Evolutionary conservation across 2,797 vertebrate species (phyloP).

Genomic region (Picus viridis): DNA sequence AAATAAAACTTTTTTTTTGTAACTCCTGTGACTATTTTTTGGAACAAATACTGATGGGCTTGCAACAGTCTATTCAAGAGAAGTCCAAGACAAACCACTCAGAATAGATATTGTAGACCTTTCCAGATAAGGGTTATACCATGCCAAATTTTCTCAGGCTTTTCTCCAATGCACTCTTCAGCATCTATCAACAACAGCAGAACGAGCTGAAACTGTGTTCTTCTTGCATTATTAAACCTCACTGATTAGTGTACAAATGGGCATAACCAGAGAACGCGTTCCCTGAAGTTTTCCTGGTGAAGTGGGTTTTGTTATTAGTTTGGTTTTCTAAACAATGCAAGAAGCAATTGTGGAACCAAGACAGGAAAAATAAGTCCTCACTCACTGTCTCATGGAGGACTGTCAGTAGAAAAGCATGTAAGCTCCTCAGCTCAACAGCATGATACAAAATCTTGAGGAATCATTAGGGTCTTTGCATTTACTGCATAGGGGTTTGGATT

Average conservation of each 20-base stretch:
- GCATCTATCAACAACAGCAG: not conserved
- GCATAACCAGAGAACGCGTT: not conserved
- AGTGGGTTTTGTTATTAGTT: not conserved
- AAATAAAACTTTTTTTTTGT: not conserved
- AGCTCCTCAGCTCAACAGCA: not conserved
- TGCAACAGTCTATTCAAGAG: not conserved
- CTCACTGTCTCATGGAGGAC: accelerated
- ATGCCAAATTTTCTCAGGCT: not conserved
- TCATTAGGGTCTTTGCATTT: not conserved
- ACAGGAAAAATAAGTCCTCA: not conserved
- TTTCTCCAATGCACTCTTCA: not conserved
- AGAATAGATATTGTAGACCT: accelerated
- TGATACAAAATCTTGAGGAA: not conserved
- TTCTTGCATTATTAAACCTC: not conserved
- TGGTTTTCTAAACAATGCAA: not conserved
- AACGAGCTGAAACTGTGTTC: not conserved
- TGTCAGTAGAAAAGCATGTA: not conserved
- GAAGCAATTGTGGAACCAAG: not conserved
- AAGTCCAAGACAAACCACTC: not conserved
- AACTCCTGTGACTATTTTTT: not conserved
- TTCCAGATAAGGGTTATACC: not conserved
- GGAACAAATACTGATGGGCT: not conserved
- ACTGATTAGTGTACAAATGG: accelerated
- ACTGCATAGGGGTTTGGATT: not conserved
- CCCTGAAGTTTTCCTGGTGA: not conserved